Evolutionary conservation across 2,888 invertebrate species (phyloP).

Genomic region (Barypeithes pellucidus): DNA sequence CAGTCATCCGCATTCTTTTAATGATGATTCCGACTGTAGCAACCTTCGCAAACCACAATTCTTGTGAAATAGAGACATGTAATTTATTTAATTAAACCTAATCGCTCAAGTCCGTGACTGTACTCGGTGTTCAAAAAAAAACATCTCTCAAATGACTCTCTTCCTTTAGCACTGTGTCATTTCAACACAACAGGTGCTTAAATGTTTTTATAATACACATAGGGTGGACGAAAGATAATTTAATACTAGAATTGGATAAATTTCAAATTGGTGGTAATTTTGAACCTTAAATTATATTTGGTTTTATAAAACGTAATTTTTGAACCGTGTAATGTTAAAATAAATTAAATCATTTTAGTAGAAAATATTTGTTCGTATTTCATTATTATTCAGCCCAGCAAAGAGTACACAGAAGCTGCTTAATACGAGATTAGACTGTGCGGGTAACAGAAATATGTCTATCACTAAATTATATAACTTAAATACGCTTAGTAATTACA

Average conservation of each 20-base stretch:
- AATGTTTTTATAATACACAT: constrained; percentile 33
- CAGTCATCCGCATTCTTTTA: constrained; percentile 52
- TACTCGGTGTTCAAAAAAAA: constrained; percentile 65
- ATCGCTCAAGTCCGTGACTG: constrained; percentile 70
- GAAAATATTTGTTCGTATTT: too few species aligned
- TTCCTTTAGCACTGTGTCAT: constrained; percentile 69
- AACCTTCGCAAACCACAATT: constrained; percentile 67
- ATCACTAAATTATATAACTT: too few species aligned
- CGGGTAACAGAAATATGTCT: too few species aligned
- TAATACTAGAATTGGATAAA: constrained; percentile 45
- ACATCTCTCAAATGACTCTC: constrained; percentile 66
- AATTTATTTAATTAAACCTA: constrained; percentile 71
- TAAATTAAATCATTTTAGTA: not conserved
- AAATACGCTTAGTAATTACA: too few species aligned
- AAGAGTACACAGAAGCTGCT: too few species aligned
- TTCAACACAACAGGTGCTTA: constrained; percentile 68
- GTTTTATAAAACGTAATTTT: not conserved
- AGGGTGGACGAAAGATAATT: constrained; percentile 39
- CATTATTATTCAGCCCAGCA: too few species aligned
- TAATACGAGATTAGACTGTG: too few species aligned
- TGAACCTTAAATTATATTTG: not conserved
- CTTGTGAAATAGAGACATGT: constrained; percentile 69
- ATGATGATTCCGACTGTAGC: constrained; percentile 57
- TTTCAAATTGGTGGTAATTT: constrained; percentile 4
- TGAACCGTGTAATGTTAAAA: not conserved